Base-by-base conservation (phyloP, 2,797 vertebrate species). In the Falco novaeseelandiae region DNA sequence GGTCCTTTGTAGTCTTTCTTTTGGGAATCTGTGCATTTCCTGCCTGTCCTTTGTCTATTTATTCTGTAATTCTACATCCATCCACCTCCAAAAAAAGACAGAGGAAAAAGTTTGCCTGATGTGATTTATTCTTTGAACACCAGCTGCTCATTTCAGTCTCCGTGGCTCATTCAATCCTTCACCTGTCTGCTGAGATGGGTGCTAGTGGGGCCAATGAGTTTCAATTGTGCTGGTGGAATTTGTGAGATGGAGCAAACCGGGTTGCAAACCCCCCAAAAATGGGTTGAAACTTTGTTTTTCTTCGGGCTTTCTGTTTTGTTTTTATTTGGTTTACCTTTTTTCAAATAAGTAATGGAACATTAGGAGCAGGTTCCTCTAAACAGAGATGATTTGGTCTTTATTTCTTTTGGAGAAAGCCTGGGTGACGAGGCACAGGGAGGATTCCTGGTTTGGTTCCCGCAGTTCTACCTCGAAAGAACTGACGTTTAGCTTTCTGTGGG, bases 381-480 rank as follows among this genome's bases (percentile, higher is more conserved):
- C 3, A 49, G 71, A 74, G 15, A 10, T 16, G 51, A 14, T 72
- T 58, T 70, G 15, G 12, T 44, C 8, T 83, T 74, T 59, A n/a
- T 69, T 94, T 65, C 46, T 82, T 91, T 62, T 79, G 52, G 49
- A 87, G 49, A 78, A 55, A 91, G 54, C 32, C 49, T 78, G 67
- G 26, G 46, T 74, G 76, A 87, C 87, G 85, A 93, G 87, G 87
- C 76, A 55, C 69, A 81, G 62, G 87, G 70, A 91, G 54, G 83
- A 79, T 55, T 83, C 23, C n/a, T 90, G 65, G 18, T 88, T 92
- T 62, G 46, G 78, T 89, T 96, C 85, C 96, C 8, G 7, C 54
- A 84, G 85, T 89, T 96, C 92, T 70, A 86, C 87, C 89, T 91
- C 87, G 90, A 97, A 93, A 97, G 97, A 97, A 87, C 29, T 83